Base-by-base conservation (phyloP, 2,888 invertebrate genomes). In the Agriopis marginaria region DNA sequence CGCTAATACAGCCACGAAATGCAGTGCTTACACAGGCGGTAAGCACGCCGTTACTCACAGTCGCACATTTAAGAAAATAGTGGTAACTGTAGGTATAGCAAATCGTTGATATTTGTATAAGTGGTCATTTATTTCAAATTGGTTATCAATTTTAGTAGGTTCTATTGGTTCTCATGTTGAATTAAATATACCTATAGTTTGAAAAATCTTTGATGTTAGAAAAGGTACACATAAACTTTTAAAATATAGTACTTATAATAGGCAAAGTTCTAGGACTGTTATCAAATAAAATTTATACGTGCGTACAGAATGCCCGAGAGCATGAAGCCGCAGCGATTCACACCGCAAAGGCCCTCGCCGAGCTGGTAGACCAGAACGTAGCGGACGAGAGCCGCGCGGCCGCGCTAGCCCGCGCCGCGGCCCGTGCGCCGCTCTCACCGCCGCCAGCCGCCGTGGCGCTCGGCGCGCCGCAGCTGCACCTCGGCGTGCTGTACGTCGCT, bases 381-480 rank as follows among this genome's bases (percentile, higher is more conserved):
- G 92, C 90, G 63, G 89, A 90, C 79, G 92, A 91, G 76, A 82
- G 86, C 60, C 88, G 90, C 59, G 90, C 92, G 17, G 89, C 91
- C 11, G 87, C 88, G 44, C 86, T 93, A 42, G 94, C 91, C n/a
- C 89, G 90, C 55, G 90, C 91, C 40, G 91, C 90, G n/a, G 90
- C 91, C 7, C 87, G 89, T 65, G 89, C 90, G 0, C 90, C 89
- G 0, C 87, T 94, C 32, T 80, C 84, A 1, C 90, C 93, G 7
- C 86, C 93, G 1, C 91, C 92, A 59, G 90, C 91, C 44, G 94
- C 94, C 65, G 91, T 94, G 32, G 94, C 94, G 0, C 89, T 94
- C 10, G 94, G 94, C 65, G 92, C 95, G 8, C 94, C 95, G 10
- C 91, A 94, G 65, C 87, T 95, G 17, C 92, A 95, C 72, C 90